Evolutionary conservation across 1,140 invertebrate species (phyloP).

Genomic region (Ooceraea biroi): DNA sequence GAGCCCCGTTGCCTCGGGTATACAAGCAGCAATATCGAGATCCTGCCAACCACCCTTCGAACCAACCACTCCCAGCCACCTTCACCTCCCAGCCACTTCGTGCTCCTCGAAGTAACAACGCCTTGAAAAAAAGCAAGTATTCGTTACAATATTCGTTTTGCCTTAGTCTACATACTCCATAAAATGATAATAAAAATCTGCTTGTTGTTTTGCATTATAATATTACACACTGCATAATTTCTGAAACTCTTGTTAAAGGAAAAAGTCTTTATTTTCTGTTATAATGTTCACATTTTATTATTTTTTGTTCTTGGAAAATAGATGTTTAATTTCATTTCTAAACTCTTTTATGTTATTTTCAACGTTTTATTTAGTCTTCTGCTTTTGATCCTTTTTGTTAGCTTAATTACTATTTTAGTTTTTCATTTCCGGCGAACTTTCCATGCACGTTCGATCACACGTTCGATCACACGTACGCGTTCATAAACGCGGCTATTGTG

Average conservation of each 20-base stretch:
- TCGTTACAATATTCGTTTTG: constrained; percentile 6
- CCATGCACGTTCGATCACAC: too few relatives aligned
- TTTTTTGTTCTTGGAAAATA: background rate
- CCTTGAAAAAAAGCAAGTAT: constrained; percentile 23
- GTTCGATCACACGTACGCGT: constrained; percentile 35
- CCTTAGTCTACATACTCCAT: background rate
- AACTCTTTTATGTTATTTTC: background rate
- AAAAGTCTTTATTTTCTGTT: background rate
- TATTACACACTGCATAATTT: background rate
- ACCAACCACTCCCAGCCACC: background rate
- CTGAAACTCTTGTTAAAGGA: background rate
- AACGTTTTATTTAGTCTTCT: constrained; percentile 11
- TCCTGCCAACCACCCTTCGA: constrained; percentile 30
- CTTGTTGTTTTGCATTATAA: background rate
- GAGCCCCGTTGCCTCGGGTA: constrained; percentile 77
- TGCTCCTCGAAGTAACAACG: constrained; percentile 36
- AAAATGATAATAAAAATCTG: background rate
- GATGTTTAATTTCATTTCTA: background rate
- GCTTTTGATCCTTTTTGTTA: background rate
- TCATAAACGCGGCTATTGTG: constrained; percentile 62
- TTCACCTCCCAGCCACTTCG: constrained; percentile 18
- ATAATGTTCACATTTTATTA: background rate
- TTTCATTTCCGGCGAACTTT: constrained; percentile 40
- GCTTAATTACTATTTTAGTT: constrained; percentile 36
- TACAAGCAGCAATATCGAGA: constrained; percentile 78